Percentiles rank a stretch among this genome's conserved stretches.
phyloP scores from a whole-genome alignment of 2,113 vertebrate genomes.

The Vidua chalybeata region DNA sequence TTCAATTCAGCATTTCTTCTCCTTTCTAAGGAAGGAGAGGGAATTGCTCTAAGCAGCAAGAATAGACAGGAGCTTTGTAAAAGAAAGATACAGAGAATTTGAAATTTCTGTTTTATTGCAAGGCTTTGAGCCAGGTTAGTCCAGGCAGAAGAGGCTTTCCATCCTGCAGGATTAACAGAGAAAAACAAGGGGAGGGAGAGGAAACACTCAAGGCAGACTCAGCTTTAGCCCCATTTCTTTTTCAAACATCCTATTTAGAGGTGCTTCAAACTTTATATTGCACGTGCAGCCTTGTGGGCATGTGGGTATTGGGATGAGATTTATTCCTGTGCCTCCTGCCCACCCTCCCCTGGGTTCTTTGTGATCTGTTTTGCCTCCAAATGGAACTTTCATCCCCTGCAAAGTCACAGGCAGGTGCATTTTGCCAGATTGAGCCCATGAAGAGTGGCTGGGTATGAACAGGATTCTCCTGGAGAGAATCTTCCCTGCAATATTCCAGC shows the following conservation, averaged over 20 bases:
- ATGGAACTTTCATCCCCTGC: not conserved
- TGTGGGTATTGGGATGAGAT: not conserved
- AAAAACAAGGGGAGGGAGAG: not conserved
- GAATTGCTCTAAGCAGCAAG: not conserved
- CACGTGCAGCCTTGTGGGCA: accelerated
- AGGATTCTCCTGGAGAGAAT: not conserved
- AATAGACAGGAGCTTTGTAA: not conserved
- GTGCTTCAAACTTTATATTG: accelerated
- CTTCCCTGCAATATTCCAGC: not conserved
- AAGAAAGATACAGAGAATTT: not conserved
- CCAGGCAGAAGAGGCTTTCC: not conserved
- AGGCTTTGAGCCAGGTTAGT: not conserved
- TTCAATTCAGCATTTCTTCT: not conserved
- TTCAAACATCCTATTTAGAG: not conserved
- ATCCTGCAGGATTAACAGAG: not conserved
- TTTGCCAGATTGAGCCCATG: not conserved
- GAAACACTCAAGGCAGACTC: not conserved
- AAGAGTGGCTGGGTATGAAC: not conserved
- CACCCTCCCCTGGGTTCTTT: not conserved
- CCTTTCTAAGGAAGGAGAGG: not conserved
- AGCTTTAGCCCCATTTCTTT: not conserved
- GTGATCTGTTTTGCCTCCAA: not conserved
- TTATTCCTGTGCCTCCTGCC: not conserved
- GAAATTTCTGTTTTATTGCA: not conserved
- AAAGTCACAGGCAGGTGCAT: not conserved